A percentile compares a stretch with the other conserved stretches of the same genome.
Evolutionary conservation across 2,888 invertebrate genomes (phyloP).

Genomic region (Tupiocoris notatus): DNA sequence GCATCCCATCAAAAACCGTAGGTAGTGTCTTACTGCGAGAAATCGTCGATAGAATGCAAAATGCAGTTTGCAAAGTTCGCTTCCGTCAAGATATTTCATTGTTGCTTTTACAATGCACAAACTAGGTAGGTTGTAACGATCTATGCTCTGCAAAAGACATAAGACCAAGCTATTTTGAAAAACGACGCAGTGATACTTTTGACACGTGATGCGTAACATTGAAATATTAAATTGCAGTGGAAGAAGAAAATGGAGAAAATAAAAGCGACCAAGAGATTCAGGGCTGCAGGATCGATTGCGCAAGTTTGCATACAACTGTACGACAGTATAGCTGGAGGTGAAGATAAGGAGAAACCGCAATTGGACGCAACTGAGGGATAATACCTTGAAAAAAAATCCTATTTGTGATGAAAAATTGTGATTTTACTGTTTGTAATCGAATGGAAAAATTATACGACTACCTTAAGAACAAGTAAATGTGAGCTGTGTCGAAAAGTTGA

Average conservation of each 20-base stretch:
- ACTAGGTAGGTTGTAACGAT: neutral
- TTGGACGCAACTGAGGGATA: neutral
- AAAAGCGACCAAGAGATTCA: constrained; percentile 65
- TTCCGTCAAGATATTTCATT: no score
- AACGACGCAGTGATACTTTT: neutral
- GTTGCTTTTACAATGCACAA: no score
- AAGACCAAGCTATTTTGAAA: neutral
- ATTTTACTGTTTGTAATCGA: neutral
- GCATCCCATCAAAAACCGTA: no score
- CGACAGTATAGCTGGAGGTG: constrained; percentile 45
- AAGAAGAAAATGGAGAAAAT: constrained; percentile 67
- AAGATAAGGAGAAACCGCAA: constrained; percentile 39
- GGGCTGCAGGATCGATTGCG: constrained; percentile 66
- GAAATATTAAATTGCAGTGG: constrained; percentile 58
- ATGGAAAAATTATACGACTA: no score
- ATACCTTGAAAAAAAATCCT: neutral
- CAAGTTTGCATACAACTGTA: constrained; percentile 51
- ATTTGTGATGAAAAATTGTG: neutral
- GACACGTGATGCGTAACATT: neutral
- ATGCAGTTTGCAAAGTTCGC: no score
- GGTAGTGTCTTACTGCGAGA: no score
- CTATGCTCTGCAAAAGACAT: neutral
- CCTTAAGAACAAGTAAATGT: no score
- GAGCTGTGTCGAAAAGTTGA: no score
- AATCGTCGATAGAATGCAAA: no score